Base-by-base conservation (phyloP, 2,888 invertebrate species). In the Pemphredon lugubris region DNA sequence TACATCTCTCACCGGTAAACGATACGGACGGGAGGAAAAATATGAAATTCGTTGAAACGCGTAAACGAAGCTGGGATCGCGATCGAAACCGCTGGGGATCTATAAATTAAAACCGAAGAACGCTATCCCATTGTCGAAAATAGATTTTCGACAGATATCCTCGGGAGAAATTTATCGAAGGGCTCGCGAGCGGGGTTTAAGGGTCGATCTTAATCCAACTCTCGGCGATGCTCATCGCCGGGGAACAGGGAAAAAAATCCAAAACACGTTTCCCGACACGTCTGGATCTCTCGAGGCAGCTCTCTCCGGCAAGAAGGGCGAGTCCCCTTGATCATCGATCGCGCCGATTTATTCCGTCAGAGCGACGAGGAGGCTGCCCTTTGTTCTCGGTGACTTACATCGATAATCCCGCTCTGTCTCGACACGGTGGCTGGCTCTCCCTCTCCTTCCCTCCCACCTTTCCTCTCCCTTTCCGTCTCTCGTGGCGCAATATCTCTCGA, bases 361-460 rank as follows among this genome's bases (percentile, higher is more conserved):
- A 61, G 60, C 61, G 75, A 74, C 58, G 71, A 73, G 73, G 59
- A 69, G 72, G 60, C 65, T 73, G 71, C 75, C 71, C 72, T 79
- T 79, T 79, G 77, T 79, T 79, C 77, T 69, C 72, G 74, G 77
- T 79, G 77, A 79, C 79, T 79, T 79, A 79, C 77, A 77, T 79
- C 74, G 80, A 79, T 79, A 75, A 79, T 75, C 64, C 65, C 54
- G 67, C 60, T 74, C 67, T 59, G 75, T 53, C 67, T 58, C 74
- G 71, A 74, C 74, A 71, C 75, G 75, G 75, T 74, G 71, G 74
- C 66, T 54, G 26, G 54, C 21, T 40, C 32, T 32, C 47, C 6
- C 2, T 34, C 40, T 40, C 16, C 40, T 2, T 37, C 18, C 16
- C 40, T 40, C 40, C 9, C 2, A 6, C 40, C 3, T 16, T 18